Base-by-base conservation (phyloP, 2,888 invertebrate species). In the Trichacis sp. region DNA sequence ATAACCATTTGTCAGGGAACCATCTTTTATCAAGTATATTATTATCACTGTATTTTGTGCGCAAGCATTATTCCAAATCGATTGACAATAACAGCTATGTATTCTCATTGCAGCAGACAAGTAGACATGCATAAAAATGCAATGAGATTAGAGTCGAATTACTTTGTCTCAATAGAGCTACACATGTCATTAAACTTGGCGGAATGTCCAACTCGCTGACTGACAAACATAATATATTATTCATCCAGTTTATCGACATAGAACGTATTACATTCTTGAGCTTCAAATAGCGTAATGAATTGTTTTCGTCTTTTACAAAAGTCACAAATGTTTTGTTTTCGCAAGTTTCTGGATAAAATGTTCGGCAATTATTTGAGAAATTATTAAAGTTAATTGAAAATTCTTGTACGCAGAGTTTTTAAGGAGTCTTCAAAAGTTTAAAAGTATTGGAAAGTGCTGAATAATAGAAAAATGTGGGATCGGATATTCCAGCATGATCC, bases 51-150 rank as follows among this genome's bases (percentile, higher is more conserved):
- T 24, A 24, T 12, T 45, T 56, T 36, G 52, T 57, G 52, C 57
- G 56, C 56, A 53, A 43, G 56, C 56, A 63, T 49, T 57, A 38
- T 57, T 52, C 17, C 55, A 29, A 43, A 63, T 63, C 53, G 62
- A 63, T 63, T 52, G 43, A 36, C 43, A 56, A 51, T 52, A 29
- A 52, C 47, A 53, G 42, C 12, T 9, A n/a, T n/a, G n/a, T n/a
- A n/a, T n/a, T n/a, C n/a, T n/a, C n/a, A n/a, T n/a, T n/a, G n/a
- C n/a, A n/a, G n/a, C n/a, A n/a, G n/a, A n/a, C n/a, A n/a, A n/a
- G n/a, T n/a, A n/a, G n/a, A n/a, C n/a, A n/a, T n/a, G n/a, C 12
- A 18, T 30, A 42, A 14, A 45, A 19, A 19, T 5, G 19, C 15
- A 19, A 45, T 18, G 19, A 45, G 11, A 19, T 45, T 2, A 9